Percentiles rank a stretch among this genome's conserved stretches.
Evolutionary conservation across 2,888 invertebrate genomes (phyloP).

Genomic region (Pristionchus maxplancki): DNA sequence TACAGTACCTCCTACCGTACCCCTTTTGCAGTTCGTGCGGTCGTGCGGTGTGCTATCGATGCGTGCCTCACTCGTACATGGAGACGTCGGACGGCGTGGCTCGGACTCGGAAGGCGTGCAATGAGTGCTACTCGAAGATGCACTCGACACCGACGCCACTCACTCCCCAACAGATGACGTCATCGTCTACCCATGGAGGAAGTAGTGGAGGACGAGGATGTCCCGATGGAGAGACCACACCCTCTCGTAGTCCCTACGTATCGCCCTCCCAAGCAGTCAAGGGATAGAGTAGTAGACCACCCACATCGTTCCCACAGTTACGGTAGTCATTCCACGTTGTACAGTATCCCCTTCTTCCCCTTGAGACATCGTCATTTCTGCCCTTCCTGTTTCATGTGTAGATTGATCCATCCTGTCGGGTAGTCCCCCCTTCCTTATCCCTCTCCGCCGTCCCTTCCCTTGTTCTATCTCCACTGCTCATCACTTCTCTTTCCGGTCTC

Average conservation of each 20-base stretch:
- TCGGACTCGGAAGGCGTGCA: conserved; percentile 58
- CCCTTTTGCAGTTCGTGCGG: conserved; percentile 57
- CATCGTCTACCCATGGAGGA: neutral
- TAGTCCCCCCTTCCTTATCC: neutral
- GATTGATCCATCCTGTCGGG: conserved; percentile 21
- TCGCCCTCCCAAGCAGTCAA: conserved; percentile 36
- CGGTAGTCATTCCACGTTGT: conserved; percentile 18
- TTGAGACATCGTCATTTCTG: conserved; percentile 9
- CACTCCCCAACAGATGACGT: neutral
- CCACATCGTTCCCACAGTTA: neutral
- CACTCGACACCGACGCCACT: conserved; percentile 4
- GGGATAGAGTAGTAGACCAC: conserved; percentile 11
- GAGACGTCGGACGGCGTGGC: conserved; percentile 55
- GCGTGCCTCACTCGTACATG: conserved; percentile 55
- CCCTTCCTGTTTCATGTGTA: conserved; percentile 1
- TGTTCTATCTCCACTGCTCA: neutral
- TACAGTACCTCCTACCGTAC: neutral
- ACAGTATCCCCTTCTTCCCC: neutral
- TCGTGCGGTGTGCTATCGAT: conserved; percentile 59
- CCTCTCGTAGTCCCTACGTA: neutral
- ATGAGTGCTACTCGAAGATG: conserved; percentile 61
- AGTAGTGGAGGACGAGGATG: neutral
- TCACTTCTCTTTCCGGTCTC: conserved; percentile 43
- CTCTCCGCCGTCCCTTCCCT: neutral
- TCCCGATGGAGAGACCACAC: neutral